Evolutionary conservation across 1,140 invertebrate species (phyloP).

Genomic region (Myzus persicae): DNA sequence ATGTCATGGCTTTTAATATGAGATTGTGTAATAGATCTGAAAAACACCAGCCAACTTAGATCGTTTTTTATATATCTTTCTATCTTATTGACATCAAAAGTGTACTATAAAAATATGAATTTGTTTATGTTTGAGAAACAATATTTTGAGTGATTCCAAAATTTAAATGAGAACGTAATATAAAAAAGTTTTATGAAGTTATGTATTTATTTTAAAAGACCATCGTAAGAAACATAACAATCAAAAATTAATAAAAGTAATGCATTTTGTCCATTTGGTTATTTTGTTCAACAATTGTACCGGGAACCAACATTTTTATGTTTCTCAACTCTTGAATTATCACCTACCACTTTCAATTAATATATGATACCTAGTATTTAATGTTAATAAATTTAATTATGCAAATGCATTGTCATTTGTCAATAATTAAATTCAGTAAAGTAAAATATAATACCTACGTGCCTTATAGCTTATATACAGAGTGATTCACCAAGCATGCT

Average conservation of each 20-base stretch:
- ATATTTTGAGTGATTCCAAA: not conserved
- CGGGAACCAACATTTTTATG: not conserved
- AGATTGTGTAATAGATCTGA: not conserved
- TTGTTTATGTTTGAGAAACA: not conserved
- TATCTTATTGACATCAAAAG: no score
- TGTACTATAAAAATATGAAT: not conserved
- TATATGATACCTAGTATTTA: not conserved
- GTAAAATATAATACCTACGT: not conserved
- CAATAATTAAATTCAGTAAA: not conserved
- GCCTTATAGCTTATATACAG: not conserved
- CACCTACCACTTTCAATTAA: not conserved
- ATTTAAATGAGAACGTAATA: not conserved
- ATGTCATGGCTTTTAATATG: not conserved
- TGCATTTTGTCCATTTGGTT: not conserved
- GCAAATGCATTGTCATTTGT: not conserved
- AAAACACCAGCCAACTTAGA: not conserved
- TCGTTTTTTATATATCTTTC: no score
- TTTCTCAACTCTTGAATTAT: not conserved
- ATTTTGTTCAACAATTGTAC: not conserved
- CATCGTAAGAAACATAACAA: not conserved
- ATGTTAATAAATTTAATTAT: conserved; percentile 3
- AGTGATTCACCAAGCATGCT: no score
- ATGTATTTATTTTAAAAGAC: not conserved
- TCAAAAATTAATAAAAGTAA: not conserved
- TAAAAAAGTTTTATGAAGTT: not conserved